Conservation (phyloP, 2,113 vertebrate species). For the Cisticola juncidis region DNA sequence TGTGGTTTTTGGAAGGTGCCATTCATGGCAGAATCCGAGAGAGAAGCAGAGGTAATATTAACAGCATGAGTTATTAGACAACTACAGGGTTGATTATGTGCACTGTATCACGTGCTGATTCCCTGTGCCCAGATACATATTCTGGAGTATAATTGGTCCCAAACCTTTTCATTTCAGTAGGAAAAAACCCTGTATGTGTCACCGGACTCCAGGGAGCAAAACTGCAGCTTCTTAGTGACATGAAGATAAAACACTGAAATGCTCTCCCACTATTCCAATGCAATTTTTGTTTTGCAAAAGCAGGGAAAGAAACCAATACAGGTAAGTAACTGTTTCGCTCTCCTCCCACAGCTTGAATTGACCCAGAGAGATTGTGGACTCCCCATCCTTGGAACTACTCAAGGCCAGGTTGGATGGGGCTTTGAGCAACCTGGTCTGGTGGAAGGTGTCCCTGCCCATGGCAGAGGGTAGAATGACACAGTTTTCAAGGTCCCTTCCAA, state of each 20-base stretch:
- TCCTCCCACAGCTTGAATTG: neutral
- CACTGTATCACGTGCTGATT: neutral
- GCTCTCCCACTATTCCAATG: neutral
- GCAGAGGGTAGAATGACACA: neutral
- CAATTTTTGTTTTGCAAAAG: neutral
- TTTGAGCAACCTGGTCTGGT: neutral
- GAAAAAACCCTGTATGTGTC: fast-evolving
- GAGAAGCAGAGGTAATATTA: neutral
- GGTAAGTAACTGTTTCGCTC: neutral
- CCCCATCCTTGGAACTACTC: neutral
- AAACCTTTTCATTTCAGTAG: neutral
- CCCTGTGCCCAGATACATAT: neutral
- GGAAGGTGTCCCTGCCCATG: neutral
- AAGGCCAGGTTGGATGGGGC: fast-evolving
- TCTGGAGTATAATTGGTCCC: neutral
- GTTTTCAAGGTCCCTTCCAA: neutral
- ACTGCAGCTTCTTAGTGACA: neutral
- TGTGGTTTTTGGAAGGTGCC: neutral
- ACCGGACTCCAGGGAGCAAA: neutral
- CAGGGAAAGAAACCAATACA: neutral
- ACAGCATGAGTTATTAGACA: neutral
- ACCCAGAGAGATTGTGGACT: neutral
- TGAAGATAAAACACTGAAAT: neutral
- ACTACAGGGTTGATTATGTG: neutral
- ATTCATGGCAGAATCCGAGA: fast-evolving